Percentiles rank a stretch among this genome's conserved stretches.
phyloP scores from a whole-genome alignment of 2,888 invertebrate genomes.

The Trimorus sp. region DNA sequence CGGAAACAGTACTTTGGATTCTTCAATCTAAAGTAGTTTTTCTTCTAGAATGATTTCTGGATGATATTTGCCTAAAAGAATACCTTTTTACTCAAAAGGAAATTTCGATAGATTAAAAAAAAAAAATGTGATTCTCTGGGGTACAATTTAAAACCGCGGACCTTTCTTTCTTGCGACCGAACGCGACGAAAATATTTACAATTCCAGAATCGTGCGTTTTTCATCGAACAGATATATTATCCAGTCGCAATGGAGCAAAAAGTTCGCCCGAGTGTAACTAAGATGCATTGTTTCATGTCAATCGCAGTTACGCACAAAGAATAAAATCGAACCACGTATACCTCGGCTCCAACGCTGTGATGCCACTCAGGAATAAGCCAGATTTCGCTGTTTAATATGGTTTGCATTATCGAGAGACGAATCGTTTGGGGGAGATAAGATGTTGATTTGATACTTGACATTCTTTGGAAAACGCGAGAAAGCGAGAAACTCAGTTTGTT shows the following conservation, averaged over 20 bases:
- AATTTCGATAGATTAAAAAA: no score
- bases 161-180: slow-evolving; percentile 6
- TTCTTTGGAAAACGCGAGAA: no score
- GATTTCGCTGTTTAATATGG: slow-evolving; percentile 32
- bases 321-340: slow-evolving; percentile 30
- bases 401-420: slow-evolving; percentile 21
- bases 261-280: slow-evolving; percentile 44
- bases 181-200: slow-evolving; percentile 28
- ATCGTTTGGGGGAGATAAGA: background rate
- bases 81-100: no score
- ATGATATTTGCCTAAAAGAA: no score
- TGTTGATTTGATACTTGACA: no score
- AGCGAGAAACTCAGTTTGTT: no score
- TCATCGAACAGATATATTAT: slow-evolving; percentile 41
- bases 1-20: no score
- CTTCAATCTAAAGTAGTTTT: no score
- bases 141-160: slow-evolving; percentile 2
- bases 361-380: background rate
- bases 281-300: slow-evolving; percentile 61
- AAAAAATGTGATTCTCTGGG: no score
- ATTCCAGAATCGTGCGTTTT: slow-evolving; percentile 31
- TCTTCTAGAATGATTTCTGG: no score
- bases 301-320: slow-evolving; percentile 47
- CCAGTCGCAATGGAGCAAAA: slow-evolving; percentile 37
- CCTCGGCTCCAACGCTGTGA: background rate